These are phyloP conservation scores for Sipha flava DNA, from an alignment of 1,140 invertebrate species.

Conservation along the genomic window DNA sequence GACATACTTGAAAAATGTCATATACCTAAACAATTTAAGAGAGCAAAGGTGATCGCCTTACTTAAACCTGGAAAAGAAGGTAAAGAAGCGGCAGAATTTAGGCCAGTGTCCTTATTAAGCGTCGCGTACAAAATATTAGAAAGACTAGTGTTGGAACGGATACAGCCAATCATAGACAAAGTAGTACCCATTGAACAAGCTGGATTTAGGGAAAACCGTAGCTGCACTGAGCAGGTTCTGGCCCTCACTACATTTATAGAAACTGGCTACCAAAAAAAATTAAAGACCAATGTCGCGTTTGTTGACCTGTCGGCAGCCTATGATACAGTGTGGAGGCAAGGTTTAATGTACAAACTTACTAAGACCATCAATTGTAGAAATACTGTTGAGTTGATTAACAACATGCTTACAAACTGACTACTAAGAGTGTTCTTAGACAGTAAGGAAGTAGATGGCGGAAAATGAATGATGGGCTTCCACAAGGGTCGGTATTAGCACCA, in stretches of 20 bases:
- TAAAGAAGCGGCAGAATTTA: neutral
- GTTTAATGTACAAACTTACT: neutral
- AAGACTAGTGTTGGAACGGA: neutral
- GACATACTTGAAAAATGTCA: neutral
- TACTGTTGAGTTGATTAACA: neutral
- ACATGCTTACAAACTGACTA: neutral
- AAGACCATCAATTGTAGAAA: neutral
- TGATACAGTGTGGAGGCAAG: neutral
- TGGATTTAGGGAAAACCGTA: neutral
- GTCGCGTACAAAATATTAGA: neutral
- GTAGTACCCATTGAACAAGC: constrained; percentile 30
- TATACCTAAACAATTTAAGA: constrained; percentile 13
- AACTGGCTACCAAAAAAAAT: neutral
- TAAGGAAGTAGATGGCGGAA: neutral
- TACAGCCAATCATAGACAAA: neutral
- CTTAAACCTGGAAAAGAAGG: neutral
- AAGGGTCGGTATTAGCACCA: constrained; percentile 18
- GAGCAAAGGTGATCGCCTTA: no score
- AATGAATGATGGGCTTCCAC: neutral
- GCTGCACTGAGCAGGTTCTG: neutral
- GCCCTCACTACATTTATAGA: neutral
- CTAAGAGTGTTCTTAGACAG: neutral
- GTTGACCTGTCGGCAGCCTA: neutral
- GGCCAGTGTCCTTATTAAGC: neutral
- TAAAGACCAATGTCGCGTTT: neutral